Evolutionary conservation across 1,140 invertebrate genomes (phyloP), one percentile per base, ranked within the genome.

Genomic region (Atopsyche davidsoni): DNA sequence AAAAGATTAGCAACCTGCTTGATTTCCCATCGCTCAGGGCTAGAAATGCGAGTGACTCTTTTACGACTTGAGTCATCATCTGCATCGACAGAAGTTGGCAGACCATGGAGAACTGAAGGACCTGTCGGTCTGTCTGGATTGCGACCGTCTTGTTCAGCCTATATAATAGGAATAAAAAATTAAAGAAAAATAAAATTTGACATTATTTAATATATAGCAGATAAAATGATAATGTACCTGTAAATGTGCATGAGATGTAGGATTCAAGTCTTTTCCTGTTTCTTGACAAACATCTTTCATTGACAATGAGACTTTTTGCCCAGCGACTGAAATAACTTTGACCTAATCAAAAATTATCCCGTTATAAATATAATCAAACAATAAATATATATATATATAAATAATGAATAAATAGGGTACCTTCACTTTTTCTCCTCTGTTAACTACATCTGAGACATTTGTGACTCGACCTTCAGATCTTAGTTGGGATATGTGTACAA

Each of bases 281-380:
- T 87, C 82, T 72, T 99, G 96, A 66, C 97, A 91, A 0, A 98
- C 96, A 73, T 99, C 96, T 74, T 97, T 99, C 86, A 99, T 96
- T 14, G 92, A 96, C 4, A 99, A 73, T 31, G 94, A 96, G 0
- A 95, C 91, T 66, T 98, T 98, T 64, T 94, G 88, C 2, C 92
- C 92, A 42, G 86, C 87, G 10, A 95, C 79, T 40, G 87, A 92
- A 28, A 96, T 66, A 1, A 96, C 89, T 79, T 96, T 94, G 0
- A 90, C 79, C 64, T 82, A 62, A 32, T 54, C 40, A 21, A 50
- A 60, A 45, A 44, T n/a, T 7, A 16, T 11, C 6, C 39, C 19
- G 16, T 28, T 44, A 44, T 10, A 6, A 4, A 25, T 44, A 28
- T 44, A 24, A 23, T n/a, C n/a, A n/a, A n/a, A n/a, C n/a, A n/a